Percentiles rank a stretch among this genome's conserved stretches.
phyloP scores from a whole-genome alignment of 2,797 vertebrate species.

The Numenius phaeopus region DNA sequence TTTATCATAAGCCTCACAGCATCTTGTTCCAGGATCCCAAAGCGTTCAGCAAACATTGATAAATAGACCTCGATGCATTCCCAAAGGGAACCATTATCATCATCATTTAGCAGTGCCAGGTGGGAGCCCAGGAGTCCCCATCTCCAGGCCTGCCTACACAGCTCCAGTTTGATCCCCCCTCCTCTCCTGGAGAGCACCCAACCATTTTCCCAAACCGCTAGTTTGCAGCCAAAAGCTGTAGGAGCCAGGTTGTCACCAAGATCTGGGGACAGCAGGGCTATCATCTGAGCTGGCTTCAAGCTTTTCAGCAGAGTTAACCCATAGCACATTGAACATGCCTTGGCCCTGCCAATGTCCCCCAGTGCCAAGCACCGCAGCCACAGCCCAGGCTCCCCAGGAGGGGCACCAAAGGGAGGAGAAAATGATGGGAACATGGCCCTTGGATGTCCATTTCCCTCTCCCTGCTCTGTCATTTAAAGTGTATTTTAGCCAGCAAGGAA shows the following conservation, averaged over 20 bases:
- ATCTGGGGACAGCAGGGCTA: background rate
- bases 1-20: background rate
- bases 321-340: background rate
- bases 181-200: background rate
- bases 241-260: background rate
- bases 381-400: background rate
- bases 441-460: background rate
- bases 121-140: background rate
- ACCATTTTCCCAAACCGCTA: background rate
- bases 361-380: accelerated
- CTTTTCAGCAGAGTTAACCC: background rate
- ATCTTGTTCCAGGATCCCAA: conserved; percentile 15
- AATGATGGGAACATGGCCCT: accelerated
- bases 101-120: background rate
- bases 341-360: background rate
- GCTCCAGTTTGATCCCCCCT: background rate
- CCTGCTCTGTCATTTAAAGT: background rate
- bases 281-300: background rate
- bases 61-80: background rate
- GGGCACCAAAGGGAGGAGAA: background rate
- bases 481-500: background rate
- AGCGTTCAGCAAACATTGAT: background rate
- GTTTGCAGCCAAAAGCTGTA: background rate
- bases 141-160: background rate
- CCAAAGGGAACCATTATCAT: background rate